Evolutionary conservation across 2,113 vertebrate species (phyloP).

Genomic region (Corythornis cristatus): DNA sequence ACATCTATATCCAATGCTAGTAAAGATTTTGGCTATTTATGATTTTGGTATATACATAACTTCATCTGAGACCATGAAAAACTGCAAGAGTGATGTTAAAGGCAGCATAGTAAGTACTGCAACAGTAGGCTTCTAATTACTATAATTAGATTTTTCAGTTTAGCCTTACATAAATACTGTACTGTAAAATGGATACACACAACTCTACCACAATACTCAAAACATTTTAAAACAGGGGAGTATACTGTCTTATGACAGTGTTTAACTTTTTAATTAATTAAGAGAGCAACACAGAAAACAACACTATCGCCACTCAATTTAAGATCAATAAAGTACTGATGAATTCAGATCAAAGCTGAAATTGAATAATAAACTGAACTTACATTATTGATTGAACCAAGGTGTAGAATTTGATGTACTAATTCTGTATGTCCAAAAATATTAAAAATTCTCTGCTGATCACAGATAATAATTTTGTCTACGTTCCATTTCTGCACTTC

Average conservation of each 20-base stretch:
- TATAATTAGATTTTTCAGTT: not conserved
- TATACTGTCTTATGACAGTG: not conserved
- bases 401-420: slow-evolving; percentile 12
- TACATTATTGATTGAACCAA: not conserved
- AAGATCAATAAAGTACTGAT: slow-evolving; percentile 55
- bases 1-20: not conserved
- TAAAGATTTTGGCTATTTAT: not conserved
- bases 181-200: not conserved
- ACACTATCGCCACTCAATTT: slow-evolving; percentile 26
- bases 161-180: not conserved
- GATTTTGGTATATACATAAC: not conserved
- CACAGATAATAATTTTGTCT: not conserved
- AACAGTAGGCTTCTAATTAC: not conserved
- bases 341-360: slow-evolving; percentile 57
- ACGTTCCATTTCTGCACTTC: not conserved
- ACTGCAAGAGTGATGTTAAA: not conserved
- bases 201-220: not conserved
- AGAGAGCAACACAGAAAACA: slow-evolving; percentile 27
- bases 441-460: not conserved
- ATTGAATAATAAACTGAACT: slow-evolving; percentile 51
- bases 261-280: slow-evolving; percentile 56
- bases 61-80: not conserved
- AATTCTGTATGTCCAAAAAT: slow-evolving; percentile 9
- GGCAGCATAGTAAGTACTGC: not conserved
- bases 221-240: not conserved